Percentiles rank a stretch among this genome's conserved stretches.
Conservation (phyloP, 2,888 invertebrate species). For the Lycaena phlaeas region DNA sequence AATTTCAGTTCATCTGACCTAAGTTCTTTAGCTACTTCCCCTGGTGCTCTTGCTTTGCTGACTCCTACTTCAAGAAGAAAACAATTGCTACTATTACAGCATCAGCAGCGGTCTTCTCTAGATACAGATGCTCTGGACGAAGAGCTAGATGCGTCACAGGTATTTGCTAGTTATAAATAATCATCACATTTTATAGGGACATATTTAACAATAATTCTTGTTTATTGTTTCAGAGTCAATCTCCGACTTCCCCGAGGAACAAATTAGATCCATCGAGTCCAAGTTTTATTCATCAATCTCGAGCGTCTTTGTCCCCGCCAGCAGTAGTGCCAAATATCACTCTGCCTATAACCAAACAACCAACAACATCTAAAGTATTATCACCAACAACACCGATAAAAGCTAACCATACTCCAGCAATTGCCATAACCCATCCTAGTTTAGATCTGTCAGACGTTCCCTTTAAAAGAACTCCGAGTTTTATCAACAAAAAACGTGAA, state of each 20-base stretch:
- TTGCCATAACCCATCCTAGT: conserved; percentile 73
- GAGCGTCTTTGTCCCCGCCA: conserved; percentile 58
- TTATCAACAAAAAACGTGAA: conserved; percentile 65
- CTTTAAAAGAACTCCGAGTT: conserved; percentile 63
- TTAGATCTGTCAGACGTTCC: conserved; percentile 62
- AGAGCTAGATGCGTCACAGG: conserved; percentile 77
- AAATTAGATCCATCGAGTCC: conserved; percentile 59
- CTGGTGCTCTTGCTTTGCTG: conserved; percentile 73
- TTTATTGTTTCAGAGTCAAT: conserved; percentile 50
- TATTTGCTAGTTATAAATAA: conserved; percentile 23
- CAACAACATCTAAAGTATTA: conserved; percentile 46
- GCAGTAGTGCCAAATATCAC: conserved; percentile 57
- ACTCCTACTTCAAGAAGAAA: conserved; percentile 87
- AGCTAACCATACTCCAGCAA: conserved; percentile 62
- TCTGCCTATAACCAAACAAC: conserved; percentile 64
- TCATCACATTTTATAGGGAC: not conserved
- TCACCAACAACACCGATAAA: conserved; percentile 42
- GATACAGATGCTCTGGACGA: conserved; percentile 87
- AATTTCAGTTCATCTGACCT: conserved; percentile 62
- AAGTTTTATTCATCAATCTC: conserved; percentile 40
- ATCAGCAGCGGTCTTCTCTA: conserved; percentile 88
- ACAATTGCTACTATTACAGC: conserved; percentile 83
- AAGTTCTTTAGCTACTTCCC: conserved; percentile 66
- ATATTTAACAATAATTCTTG: not conserved
- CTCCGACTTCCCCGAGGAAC: conserved; percentile 67